phyloP scores from a whole-genome alignment of 2,113 vertebrate species.

The Lepus europaeus region DNA sequence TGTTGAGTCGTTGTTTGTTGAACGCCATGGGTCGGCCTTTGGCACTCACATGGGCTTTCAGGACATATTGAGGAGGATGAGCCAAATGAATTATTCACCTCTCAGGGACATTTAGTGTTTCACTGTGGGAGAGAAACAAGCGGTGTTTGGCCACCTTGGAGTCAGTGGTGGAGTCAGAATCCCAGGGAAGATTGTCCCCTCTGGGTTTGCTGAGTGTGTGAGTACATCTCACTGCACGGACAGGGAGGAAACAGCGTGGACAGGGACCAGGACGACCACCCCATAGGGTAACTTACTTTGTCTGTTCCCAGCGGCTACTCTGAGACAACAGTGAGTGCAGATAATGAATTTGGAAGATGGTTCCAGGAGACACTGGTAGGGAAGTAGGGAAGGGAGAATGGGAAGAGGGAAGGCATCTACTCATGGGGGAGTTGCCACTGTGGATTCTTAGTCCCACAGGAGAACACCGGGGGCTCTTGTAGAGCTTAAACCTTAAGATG shows the following conservation, averaged over 20 bases:
- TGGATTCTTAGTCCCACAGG: not conserved
- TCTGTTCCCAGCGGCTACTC: not conserved
- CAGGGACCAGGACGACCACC: not conserved
- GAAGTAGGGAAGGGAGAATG: not conserved
- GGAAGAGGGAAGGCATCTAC: not conserved
- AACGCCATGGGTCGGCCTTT: not conserved
- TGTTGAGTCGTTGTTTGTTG: not conserved
- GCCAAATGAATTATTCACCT: not conserved
- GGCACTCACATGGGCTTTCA: not conserved
- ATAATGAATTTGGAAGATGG: not conserved
- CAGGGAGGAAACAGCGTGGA: not conserved
- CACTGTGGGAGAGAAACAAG: not conserved
- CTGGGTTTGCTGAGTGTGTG: not conserved
- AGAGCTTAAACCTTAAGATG: not conserved
- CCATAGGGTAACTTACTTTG: not conserved
- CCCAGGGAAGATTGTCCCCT: not conserved
- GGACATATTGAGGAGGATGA: not conserved
- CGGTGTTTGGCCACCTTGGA: not conserved
- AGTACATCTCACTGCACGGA: not conserved
- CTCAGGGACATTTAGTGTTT: not conserved
- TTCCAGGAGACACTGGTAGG: not conserved
- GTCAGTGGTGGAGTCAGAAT: fast-evolving
- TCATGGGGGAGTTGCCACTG: not conserved
- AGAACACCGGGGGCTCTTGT: not conserved
- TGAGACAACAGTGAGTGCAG: not conserved